Evolutionary conservation across 2,797 vertebrate species (phyloP).

Genomic region (Amblyraja radiata): DNA sequence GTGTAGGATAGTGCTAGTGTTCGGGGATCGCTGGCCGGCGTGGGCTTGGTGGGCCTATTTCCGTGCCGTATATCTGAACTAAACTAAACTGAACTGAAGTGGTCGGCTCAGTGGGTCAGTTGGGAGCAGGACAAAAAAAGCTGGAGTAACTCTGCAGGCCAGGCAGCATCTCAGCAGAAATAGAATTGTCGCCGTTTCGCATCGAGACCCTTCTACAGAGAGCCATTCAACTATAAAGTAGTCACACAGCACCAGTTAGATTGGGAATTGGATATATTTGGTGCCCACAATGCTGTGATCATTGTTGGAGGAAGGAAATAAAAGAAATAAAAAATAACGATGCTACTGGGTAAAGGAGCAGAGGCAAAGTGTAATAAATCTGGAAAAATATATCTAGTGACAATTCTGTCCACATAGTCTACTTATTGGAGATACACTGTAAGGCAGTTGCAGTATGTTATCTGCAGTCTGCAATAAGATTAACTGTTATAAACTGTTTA

Average conservation of each 20-base stretch:
- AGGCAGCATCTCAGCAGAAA: no score
- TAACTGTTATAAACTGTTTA: slow-evolving; percentile 32
- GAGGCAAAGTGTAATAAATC: slow-evolving; percentile 24
- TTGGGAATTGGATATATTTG: not conserved
- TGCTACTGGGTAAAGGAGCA: not conserved
- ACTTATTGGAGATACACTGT: slow-evolving; percentile 22
- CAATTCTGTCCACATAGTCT: slow-evolving; percentile 23
- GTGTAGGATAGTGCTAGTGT: no score
- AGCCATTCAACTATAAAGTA: no score
- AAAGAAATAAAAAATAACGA: not conserved
- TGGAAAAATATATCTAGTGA: slow-evolving; percentile 1
- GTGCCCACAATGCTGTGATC: not conserved
- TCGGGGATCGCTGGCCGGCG: no score
- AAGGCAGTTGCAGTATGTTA: slow-evolving; percentile 29
- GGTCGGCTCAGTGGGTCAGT: no score
- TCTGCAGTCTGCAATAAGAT: slow-evolving; percentile 18
- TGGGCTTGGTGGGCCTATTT: no score
- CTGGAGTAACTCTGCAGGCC: no score
- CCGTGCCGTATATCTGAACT: no score
- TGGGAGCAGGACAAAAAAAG: no score
- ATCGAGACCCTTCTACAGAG: no score
- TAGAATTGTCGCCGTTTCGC: no score
- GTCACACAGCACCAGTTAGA: not conserved
- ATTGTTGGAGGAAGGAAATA: not conserved
- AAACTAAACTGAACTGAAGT: no score